These are phyloP conservation scores for Lepus timidus DNA, from an alignment of 2,113 vertebrate genomes.

Conservation along the genomic window DNA sequence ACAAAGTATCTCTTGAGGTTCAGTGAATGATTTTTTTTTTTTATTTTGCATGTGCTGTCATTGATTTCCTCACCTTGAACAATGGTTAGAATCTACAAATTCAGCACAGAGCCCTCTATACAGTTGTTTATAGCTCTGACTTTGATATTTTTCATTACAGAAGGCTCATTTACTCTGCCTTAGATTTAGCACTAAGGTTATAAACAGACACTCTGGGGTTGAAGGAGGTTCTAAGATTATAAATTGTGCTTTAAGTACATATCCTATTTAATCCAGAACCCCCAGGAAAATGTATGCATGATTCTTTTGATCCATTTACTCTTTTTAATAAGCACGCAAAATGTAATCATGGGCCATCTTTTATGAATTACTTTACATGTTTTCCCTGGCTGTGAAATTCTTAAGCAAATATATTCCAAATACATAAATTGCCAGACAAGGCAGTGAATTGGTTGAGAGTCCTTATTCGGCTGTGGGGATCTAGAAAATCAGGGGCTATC, in stretches of 20 bases:
- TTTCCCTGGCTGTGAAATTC: neutral
- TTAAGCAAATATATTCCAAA: constrained; percentile 6
- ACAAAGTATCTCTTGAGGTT: constrained; percentile 48
- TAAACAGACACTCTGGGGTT: neutral
- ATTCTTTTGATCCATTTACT: constrained; percentile 18
- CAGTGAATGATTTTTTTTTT: neutral
- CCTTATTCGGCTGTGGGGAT: neutral
- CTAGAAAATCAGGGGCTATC: neutral
- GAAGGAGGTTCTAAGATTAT: constrained; percentile 48
- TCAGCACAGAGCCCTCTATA: neutral
- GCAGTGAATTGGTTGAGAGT: neutral
- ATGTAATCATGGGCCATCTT: neutral
- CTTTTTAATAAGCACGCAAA: constrained; percentile 62
- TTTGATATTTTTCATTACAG: constrained; percentile 64
- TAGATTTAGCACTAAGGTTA: constrained; percentile 58
- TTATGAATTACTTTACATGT: constrained; percentile 17
- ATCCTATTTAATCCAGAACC: constrained; percentile 39
- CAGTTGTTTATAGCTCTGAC: constrained; percentile 62
- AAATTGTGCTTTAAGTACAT: constrained; percentile 57
- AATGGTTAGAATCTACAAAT: constrained; percentile 36
- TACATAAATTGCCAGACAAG: neutral
- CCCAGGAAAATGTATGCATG: neutral
- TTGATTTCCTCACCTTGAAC: constrained; percentile 70
- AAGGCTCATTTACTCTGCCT: constrained; percentile 48
- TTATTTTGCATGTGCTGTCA: neutral